Evolutionary conservation across 2,888 invertebrate species (phyloP).

Genomic region (Amorpha juglandis): DNA sequence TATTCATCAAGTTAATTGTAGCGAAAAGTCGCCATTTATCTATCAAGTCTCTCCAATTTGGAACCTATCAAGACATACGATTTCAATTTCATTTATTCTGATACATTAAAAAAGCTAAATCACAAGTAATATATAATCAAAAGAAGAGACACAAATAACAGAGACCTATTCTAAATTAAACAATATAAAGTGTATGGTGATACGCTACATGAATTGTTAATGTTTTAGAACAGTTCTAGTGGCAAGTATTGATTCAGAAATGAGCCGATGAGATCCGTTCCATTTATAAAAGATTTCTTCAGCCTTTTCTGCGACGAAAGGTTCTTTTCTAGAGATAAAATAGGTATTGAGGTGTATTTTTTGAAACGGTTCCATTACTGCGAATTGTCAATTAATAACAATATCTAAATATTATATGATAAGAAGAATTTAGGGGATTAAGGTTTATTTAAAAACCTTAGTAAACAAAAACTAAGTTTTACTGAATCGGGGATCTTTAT

Average conservation of each 20-base stretch:
- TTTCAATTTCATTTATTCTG: not conserved
- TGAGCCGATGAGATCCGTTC: not conserved
- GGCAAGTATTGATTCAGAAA: not conserved
- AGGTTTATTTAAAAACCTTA: no score
- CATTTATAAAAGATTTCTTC: not conserved
- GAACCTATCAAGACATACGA: not conserved
- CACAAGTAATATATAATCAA: not conserved
- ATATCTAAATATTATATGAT: no score
- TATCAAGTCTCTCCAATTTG: not conserved
- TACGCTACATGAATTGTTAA: not conserved
- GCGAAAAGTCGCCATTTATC: not conserved
- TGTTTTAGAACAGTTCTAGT: not conserved
- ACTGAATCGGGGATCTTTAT: no score
- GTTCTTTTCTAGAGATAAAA: not conserved
- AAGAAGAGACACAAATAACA: not conserved
- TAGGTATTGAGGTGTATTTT: no score
- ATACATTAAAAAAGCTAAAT: not conserved
- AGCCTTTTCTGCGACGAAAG: not conserved
- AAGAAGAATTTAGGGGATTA: no score
- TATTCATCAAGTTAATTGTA: constrained; percentile 12
- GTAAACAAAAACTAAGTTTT: no score
- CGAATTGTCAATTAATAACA: no score
- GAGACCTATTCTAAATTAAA: not conserved
- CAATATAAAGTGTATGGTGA: not conserved
- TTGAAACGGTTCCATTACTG: not conserved